Conservation (phyloP, 2,888 invertebrate genomes). For the Lapara coniferarum region DNA sequence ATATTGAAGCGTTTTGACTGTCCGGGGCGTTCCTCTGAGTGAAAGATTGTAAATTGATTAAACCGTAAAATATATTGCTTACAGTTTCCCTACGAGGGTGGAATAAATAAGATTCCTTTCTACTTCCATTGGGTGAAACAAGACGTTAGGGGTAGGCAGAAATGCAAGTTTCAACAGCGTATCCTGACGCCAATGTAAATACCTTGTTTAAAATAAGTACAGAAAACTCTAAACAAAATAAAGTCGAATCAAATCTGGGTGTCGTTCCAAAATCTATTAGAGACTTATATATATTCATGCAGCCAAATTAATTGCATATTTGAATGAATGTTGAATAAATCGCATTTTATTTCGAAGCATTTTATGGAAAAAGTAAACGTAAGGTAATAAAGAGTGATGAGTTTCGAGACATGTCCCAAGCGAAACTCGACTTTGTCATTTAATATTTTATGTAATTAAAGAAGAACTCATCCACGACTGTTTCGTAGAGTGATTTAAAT, state of each 20-base stretch:
- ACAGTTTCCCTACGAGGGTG: conserved; percentile 31
- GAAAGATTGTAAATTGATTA: conserved; percentile 48
- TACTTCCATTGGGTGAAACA: no score
- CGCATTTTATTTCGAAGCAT: background rate
- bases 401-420: background rate
- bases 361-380: background rate
- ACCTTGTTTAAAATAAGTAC: background rate
- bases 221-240: background rate
- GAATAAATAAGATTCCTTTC: background rate
- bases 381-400: background rate
- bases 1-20: background rate
- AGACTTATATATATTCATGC: conserved; percentile 31
- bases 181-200: background rate
- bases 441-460: no score
- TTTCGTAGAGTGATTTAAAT: no score
- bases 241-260: conserved; percentile 1
- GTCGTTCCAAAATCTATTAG: conserved; percentile 35
- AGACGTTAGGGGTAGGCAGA: no score
- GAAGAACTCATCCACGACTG: no score
- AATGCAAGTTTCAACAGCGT: no score
- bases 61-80: conserved; percentile 47
- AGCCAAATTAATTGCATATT: conserved; percentile 32
- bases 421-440: background rate
- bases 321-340: conserved; percentile 26
- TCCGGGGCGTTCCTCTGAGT: conserved; percentile 42